Percentiles rank a stretch among this genome's conserved stretches.
These are phyloP conservation scores for Ceramica pisi DNA, from an alignment of 2,888 invertebrate species.

Conservation along the genomic window DNA sequence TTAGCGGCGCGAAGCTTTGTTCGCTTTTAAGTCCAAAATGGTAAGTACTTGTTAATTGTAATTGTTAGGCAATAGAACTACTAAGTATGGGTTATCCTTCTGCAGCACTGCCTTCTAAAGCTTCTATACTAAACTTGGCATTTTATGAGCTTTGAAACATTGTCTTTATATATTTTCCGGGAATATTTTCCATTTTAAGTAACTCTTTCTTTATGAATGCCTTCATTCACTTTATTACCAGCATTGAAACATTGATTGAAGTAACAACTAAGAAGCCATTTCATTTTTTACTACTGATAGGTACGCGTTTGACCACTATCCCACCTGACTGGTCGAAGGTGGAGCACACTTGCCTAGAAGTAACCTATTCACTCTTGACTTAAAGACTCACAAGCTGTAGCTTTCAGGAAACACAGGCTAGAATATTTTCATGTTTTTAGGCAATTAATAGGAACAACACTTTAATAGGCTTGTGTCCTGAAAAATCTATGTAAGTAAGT, in stretches of 20 bases:
- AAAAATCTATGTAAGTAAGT: too few species aligned
- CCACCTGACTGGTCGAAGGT: too few species aligned
- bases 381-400: too few species aligned
- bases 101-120: constrained; percentile 25
- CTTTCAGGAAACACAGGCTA: too few species aligned
- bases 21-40: constrained; percentile 51
- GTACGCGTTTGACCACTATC: too few species aligned
- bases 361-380: too few species aligned
- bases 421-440: not conserved
- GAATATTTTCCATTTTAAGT: constrained; percentile 7
- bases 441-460: constrained; percentile 6
- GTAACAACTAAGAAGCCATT: not conserved
- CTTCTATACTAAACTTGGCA: constrained; percentile 18
- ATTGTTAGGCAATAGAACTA: constrained; percentile 43
- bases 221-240: not conserved
- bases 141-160: constrained; percentile 42
- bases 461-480: too few species aligned
- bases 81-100: constrained; percentile 42
- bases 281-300: too few species aligned
- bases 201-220: not conserved
- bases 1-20: constrained; percentile 50
- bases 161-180: constrained; percentile 42
- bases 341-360: too few species aligned
- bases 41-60: constrained; percentile 56
- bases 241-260: not conserved